phyloP scores from a whole-genome alignment of 92 coral and sea anemone species.

The Micromussa lordhowensis region DNA sequence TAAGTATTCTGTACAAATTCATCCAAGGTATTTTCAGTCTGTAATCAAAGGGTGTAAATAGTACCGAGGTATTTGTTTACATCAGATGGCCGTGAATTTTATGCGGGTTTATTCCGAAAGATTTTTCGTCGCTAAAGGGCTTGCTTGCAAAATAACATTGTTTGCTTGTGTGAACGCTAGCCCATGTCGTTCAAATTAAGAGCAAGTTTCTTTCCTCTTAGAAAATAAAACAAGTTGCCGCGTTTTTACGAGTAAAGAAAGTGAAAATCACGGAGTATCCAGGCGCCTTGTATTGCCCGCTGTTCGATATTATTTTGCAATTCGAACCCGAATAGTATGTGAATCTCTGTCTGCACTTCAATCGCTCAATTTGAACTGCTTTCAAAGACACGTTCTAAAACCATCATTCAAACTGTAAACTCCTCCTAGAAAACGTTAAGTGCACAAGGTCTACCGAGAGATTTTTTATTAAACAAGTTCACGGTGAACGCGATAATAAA shows the following conservation, averaged over 20 bases:
- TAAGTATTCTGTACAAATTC: too few relatives aligned
- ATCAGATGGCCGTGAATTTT: background rate
- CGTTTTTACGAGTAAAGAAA: background rate
- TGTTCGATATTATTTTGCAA: background rate
- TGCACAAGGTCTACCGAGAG: background rate
- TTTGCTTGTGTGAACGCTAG: background rate
- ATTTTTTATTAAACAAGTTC: conserved; percentile 5
- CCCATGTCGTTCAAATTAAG: background rate
- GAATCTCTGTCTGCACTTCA: background rate
- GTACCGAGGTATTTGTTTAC: background rate
- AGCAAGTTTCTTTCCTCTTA: background rate
- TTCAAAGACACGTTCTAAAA: background rate
- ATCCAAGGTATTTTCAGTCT: background rate
- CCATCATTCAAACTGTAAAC: background rate
- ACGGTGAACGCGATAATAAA: background rate
- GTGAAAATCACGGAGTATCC: background rate
- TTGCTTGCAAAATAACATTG: too few relatives aligned
- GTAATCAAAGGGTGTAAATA: too few relatives aligned
- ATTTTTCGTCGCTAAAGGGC: background rate
- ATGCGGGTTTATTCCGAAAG: background rate
- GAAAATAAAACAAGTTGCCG: background rate
- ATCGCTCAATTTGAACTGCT: background rate
- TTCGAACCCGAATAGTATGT: background rate
- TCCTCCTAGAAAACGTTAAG: background rate
- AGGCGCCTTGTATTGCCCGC: background rate